phyloP scores from a whole-genome alignment of 1,140 invertebrate species.

The Zaprionus camerounensis region DNA sequence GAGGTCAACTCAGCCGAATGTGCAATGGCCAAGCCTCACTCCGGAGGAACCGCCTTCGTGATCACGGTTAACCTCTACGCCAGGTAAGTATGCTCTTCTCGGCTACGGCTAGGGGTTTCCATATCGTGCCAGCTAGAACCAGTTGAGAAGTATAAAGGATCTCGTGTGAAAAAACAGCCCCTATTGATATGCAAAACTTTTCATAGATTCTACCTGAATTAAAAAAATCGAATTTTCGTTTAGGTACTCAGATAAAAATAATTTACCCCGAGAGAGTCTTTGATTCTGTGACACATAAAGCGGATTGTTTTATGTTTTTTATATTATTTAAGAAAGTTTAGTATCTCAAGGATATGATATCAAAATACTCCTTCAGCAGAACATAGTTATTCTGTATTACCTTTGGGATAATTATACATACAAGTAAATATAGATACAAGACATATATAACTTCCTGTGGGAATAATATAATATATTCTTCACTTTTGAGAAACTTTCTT shows the following conservation, averaged over 20 bases:
- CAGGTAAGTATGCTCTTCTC: conserved; percentile 85
- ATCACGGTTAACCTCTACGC: conserved; percentile 87
- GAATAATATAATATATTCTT: background rate
- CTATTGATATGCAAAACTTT: conserved; percentile 5
- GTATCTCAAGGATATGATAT: conserved; percentile 84
- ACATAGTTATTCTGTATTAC: conserved; percentile 86
- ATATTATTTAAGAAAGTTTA: conserved; percentile 85
- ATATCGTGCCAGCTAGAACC: background rate
- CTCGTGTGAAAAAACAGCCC: background rate
- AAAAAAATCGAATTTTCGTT: background rate
- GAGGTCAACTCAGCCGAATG: conserved; percentile 67
- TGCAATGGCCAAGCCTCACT: conserved; percentile 85
- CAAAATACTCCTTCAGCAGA: conserved; percentile 85
- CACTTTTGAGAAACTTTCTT: background rate
- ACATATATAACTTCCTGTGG: background rate
- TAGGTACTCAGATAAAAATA: background rate
- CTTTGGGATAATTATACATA: conserved; percentile 54
- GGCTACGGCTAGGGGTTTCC: background rate
- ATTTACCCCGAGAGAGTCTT: too few relatives aligned
- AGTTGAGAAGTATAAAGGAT: conserved; percentile 51
- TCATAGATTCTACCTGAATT: background rate
- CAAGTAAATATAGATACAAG: background rate
- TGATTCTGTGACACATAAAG: background rate
- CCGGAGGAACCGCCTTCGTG: conserved; percentile 88
- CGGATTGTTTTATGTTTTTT: conserved; percentile 85